Evolutionary conservation across 2,113 vertebrate species (phyloP), one percentile per base, ranked within the genome.

Genomic region (Lasiurus borealis): DNA sequence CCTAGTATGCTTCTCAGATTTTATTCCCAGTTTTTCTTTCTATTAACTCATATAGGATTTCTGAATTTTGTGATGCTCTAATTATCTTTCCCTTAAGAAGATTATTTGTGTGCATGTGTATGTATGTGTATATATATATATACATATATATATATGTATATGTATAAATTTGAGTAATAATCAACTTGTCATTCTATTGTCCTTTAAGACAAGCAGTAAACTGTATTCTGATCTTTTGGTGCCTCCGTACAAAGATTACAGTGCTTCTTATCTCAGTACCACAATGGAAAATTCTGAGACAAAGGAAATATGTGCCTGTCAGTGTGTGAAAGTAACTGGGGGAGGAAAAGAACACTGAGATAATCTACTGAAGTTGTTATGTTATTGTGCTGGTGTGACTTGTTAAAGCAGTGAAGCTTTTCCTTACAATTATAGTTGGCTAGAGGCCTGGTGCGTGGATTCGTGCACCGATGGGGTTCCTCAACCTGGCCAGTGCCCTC

Each of bases 1-100:
- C 6, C 3, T 82, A 83, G 5, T 83, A 13, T 95, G 23, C 31
- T 16, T 87, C 52, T 40, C 14, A 46, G 34, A 16, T 90, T 95
- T 73, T 83, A 50, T 84, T 78, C 69, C 44, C 29, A 62, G 66
- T 85, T 36, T 85, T 95, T 71, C 27, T 82, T 94, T 94, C 31
- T 85, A 10, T 66, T 92, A 16, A 72, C 54, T 83, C 54, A 72
- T 69, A 50, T 81, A 90, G 13, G 31, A 64, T 78, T 95, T 93
- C 50, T 66, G 54, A 88, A 85, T 93, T 94, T 90, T 71, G 14
- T 59, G 64, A 31, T 81, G 62, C n/a, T 36, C 1, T 82, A 52
- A 75, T 96, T 92, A 73, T 29, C 48, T 86, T 54, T 78, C 13
- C 50, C 50, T 80, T 57, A 76, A 31, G 44, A 75, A 76, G 31